Evolutionary conservation across 2,797 vertebrate species (phyloP), one percentile per base, ranked within the genome.

Genomic region (Karalla daura): DNA sequence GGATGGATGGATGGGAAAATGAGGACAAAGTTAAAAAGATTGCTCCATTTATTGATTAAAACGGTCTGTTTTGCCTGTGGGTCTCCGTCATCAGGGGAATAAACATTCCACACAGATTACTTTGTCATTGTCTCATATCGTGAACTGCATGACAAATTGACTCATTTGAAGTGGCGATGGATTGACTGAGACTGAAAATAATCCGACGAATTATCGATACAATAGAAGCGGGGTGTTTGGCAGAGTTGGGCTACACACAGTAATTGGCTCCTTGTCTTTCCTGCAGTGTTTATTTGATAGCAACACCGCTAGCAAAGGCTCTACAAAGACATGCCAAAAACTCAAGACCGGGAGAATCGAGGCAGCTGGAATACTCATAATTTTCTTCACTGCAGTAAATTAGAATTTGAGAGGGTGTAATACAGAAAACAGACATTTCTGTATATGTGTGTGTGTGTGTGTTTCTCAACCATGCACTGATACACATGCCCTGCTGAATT

Each of bases 351-450:
- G 74, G 21, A 69, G 71, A 73, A 76, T 45, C 53, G 36, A 70
- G 50, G 74, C 75, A 69, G 81, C 90, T 92, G 92, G 88, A 91
- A 92, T 84, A 76, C 73, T 89, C 85, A 83, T 92, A 78, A 79
- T 81, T 86, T 81, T n/a, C 80, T 71, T 75, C 44, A 23, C 46
- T 76, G 89, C 83, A 83, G 79, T 92, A 91, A 93, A 92, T 89
- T 81, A 86, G 35, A 58, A 54, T 2, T 32, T 33, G 47, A 74
- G 76, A 17, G 65, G 59, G 28, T 30, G 59, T 88, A 80, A 94
- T 94, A 86, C 43, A 79, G 43, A 94, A 93, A 93, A 74, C 93
- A 94, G 91, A 92, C 83, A 5, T 77, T 5, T 63, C 24, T 24
- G 2, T 33, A 9, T 39, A 49, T 52, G 43, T 46, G 58, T 56